Evolutionary conservation across 2,797 vertebrate genomes (phyloP), one percentile per base, ranked within the genome.

Genomic region (Lacerta bilineata): DNA sequence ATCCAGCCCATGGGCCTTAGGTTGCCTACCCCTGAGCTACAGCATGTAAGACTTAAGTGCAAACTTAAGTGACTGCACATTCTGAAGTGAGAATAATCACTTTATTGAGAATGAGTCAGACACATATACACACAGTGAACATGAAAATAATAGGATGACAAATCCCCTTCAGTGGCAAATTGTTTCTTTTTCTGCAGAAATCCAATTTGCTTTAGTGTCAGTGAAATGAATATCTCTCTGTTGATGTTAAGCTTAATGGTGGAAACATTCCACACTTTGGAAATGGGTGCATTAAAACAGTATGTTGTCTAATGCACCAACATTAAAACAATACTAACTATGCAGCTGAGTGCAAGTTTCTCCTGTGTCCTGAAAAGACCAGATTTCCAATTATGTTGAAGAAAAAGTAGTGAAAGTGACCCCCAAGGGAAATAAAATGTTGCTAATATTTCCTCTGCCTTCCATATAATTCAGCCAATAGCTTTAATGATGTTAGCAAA

Each of bases 21-120:
- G 33, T 33, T 33, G 33, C 33, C 33, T 33, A 33, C 33, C 33
- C 33, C 33, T 33, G 33, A 75, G 69, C 39, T 59, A 87, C 36
- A 91, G 66, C 27, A 78, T 11, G 82, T 66, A 50, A 92, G 66
- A 69, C 85, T 92, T 75, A 85, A 50, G 69, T 81, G 93, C 46
- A 33, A 15, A 25, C 50, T 15, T 55, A 55, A 15, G 50, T 4
- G 15, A 41, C 50, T 29, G 33, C 74, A 91, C 86, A 55, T 43
- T 80, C 83, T 8, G n/a, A 90, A 83, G n/a, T 74, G 33, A 90
- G 91, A 36, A 80, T 20, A 0, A 0, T 85, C 83, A 46, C 55
- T 81, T 43, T 66, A 71, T 66, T 89, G 43, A 3, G 13, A 80
- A 92, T 41, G 39, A 79, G 6, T 36, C 64, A 50, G 27, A 90